Conservation (phyloP, 2,797 vertebrate species). For the Syngnathus rostellatus region DNA sequence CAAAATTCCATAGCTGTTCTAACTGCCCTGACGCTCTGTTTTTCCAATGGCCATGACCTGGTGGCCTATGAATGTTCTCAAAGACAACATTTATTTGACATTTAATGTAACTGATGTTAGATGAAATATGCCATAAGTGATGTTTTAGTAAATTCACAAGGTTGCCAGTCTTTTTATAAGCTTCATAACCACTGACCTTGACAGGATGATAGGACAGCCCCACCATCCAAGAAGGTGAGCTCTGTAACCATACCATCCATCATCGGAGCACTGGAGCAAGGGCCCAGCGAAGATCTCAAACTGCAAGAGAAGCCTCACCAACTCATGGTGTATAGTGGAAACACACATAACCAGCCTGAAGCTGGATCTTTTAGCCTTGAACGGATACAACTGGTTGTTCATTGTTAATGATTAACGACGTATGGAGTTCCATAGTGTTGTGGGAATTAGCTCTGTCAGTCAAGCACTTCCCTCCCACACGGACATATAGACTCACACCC, state of each 20-base stretch:
- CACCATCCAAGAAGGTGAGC: conserved; percentile 45
- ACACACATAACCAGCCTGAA: conserved; percentile 16
- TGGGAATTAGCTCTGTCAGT: conserved; percentile 45
- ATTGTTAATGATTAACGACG: conserved; percentile 56
- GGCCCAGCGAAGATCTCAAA: conserved; percentile 43
- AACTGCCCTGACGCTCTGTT: not conserved
- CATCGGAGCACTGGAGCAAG: conserved; percentile 51
- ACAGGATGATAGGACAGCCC: conserved; percentile 49
- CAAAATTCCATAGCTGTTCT: too few relatives aligned
- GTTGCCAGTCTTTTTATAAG: conserved; percentile 32
- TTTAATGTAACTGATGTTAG: conserved; percentile 38
- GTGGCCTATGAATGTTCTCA: not conserved
- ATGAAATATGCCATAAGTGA: conserved; percentile 16
- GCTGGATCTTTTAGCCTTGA: conserved; percentile 31
- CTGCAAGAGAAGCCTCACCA: conserved; percentile 34
- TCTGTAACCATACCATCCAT: conserved; percentile 61
- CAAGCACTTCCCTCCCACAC: conserved; percentile 22
- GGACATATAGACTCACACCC: conserved; percentile 6
- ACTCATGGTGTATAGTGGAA: conserved; percentile 7
- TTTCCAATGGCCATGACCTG: not conserved
- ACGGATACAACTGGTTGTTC: conserved; percentile 43
- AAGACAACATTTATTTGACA: not conserved
- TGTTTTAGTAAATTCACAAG: conserved; percentile 38
- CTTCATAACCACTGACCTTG: conserved; percentile 61
- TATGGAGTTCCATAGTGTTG: conserved; percentile 44